These are phyloP conservation scores for Alloscopus bannaensis DNA, from an alignment of 2,888 invertebrate species.

Conservation along the genomic window DNA sequence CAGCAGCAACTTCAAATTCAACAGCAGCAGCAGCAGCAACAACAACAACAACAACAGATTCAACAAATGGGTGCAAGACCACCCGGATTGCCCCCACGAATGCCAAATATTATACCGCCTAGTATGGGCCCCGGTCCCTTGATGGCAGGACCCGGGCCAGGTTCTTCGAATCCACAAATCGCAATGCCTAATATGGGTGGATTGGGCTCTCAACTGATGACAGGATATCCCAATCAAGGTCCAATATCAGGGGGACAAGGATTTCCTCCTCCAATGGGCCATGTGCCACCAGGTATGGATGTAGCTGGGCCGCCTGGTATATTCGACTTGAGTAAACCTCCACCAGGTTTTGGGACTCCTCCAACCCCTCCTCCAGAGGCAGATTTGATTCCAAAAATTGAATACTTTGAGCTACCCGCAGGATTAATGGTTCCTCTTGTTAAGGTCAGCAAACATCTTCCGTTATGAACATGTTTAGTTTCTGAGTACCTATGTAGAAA, in stretches of 20 bases:
- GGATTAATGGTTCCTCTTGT: slow-evolving; percentile 98
- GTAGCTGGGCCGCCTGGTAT: slow-evolving; percentile 58
- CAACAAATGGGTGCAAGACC: slow-evolving; percentile 71
- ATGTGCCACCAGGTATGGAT: slow-evolving; percentile 68
- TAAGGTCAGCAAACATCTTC: slow-evolving; percentile 78
- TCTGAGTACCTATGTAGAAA: too few species aligned
- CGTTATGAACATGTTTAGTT: not conserved
- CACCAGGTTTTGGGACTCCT: slow-evolving; percentile 74
- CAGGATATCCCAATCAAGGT: slow-evolving; percentile 28
- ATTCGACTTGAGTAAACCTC: slow-evolving; percentile 74
- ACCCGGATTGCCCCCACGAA: slow-evolving; percentile 51
- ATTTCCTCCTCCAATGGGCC: slow-evolving; percentile 46
- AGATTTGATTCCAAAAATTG: slow-evolving; percentile 77
- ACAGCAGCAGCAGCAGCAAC: slow-evolving; percentile 76
- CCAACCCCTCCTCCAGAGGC: slow-evolving; percentile 71
- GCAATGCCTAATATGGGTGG: not conserved
- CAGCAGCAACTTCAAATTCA: slow-evolving; percentile 74
- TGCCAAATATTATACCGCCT: slow-evolving; percentile 47
- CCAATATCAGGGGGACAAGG: slow-evolving; percentile 48
- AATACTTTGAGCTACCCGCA: slow-evolving; percentile 97
- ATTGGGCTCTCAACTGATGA: not conserved
- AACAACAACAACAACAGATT: slow-evolving; percentile 75
- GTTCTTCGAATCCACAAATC: slow-evolving; percentile 6
- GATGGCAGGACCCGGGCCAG: slow-evolving; percentile 29
- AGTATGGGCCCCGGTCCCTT: slow-evolving; percentile 35